phyloP scores from a whole-genome alignment of 1,140 invertebrate species.

The Pachypsylla venusta region DNA sequence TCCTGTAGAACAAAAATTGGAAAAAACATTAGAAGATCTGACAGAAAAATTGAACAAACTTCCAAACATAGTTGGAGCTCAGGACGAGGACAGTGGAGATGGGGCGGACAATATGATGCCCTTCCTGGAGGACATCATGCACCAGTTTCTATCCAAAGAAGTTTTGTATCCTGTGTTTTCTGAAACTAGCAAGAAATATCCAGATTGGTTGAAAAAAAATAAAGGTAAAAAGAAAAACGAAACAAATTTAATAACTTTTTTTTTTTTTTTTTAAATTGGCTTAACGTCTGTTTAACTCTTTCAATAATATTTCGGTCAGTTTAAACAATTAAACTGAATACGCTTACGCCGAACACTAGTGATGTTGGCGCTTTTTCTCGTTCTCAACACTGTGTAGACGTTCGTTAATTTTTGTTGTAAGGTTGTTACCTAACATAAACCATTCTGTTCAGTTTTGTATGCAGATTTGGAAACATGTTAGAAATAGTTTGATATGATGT shows the following conservation, averaged over 20 bases:
- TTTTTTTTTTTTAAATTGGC: background rate
- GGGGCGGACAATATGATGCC: background rate
- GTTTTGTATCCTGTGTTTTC: slow-evolving; percentile 7
- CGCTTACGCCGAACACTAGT: too few relatives aligned
- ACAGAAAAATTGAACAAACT: background rate
- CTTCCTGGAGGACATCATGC: slow-evolving; percentile 6
- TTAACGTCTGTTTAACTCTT: too few relatives aligned
- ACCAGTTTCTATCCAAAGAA: slow-evolving; percentile 4
- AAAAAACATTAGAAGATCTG: background rate
- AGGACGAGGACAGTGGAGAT: background rate
- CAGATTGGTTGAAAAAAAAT: background rate
- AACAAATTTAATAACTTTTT: background rate
- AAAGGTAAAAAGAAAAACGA: too few relatives aligned
- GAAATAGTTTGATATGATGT: too few relatives aligned
- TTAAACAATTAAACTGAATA: too few relatives aligned
- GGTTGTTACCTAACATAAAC: too few relatives aligned
- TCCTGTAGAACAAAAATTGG: background rate
- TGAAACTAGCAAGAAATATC: background rate
- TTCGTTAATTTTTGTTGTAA: too few relatives aligned
- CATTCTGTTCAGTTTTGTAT: too few relatives aligned
- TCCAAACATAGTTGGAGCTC: background rate
- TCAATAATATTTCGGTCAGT: too few relatives aligned
- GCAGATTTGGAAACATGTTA: too few relatives aligned
- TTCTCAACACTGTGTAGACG: too few relatives aligned
- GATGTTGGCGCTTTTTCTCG: too few relatives aligned